phyloP scores from a whole-genome alignment of 2,113 vertebrate genomes.

The Phyllopteryx taeniolatus region DNA sequence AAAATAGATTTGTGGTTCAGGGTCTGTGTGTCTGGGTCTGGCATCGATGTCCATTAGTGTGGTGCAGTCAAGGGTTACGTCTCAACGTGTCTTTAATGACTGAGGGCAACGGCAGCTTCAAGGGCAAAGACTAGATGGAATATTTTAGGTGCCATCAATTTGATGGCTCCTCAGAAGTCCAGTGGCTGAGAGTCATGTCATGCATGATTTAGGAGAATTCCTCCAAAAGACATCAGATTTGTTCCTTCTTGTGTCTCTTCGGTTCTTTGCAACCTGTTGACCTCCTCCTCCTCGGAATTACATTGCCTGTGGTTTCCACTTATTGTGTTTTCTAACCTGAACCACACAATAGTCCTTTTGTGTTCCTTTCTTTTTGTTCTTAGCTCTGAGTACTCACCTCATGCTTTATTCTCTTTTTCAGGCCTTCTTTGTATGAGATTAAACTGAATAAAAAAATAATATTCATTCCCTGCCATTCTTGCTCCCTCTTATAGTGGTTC shows the following conservation, averaged over 20 bases:
- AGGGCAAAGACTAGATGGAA: constrained; percentile 17
- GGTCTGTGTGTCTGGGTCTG: neutral
- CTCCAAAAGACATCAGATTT: neutral
- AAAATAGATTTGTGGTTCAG: neutral
- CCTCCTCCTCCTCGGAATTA: constrained; percentile 7
- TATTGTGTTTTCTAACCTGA: constrained; percentile 5
- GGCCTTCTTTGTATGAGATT: neutral
- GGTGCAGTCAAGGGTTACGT: constrained; percentile 23
- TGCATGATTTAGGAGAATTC: neutral
- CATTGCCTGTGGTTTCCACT: constrained; percentile 11
- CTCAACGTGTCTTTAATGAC: constrained; percentile 6
- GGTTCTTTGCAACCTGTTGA: neutral
- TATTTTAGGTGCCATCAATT: neutral
- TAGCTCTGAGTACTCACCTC: constrained; percentile 5
- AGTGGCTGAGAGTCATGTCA: neutral
- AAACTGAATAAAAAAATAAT: neutral
- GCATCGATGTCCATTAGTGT: constrained; percentile 33
- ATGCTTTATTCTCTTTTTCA: constrained; percentile 5
- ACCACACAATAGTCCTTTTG: constrained; percentile 1
- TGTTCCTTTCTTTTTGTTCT: neutral
- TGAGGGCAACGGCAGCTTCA: constrained; percentile 1
- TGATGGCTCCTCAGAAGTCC: neutral
- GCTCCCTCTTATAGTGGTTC: constrained; percentile 2
- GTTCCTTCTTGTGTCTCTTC: neutral
- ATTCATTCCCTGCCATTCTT: neutral